Conservation (phyloP, 1,140 invertebrate genomes). For the Diachasmimorpha longicaudata region DNA sequence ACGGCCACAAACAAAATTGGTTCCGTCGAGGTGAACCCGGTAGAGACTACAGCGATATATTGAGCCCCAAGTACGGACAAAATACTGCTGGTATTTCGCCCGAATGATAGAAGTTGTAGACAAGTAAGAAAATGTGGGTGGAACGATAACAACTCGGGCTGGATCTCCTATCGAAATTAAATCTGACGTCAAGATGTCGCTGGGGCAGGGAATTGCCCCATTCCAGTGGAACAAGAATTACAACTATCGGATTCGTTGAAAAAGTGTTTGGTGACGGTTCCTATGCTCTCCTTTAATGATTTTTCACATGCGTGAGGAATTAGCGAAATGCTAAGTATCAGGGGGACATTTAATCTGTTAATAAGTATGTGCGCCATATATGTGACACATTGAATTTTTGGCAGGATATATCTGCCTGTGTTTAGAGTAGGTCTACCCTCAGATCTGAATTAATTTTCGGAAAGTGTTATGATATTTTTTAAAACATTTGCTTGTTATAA, state of each 20-base stretch:
- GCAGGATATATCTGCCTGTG: no score
- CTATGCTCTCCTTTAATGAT: no score
- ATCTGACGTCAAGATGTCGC: constrained; percentile 25
- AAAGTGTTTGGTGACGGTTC: not conserved
- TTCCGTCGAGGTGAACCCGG: not conserved
- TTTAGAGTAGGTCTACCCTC: no score
- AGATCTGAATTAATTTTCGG: no score
- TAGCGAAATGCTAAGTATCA: no score
- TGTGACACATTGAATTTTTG: no score
- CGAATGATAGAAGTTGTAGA: not conserved
- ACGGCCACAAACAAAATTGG: not conserved
- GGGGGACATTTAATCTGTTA: no score
- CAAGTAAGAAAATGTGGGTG: not conserved
- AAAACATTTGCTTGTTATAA: no score
- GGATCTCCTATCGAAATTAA: constrained; percentile 29
- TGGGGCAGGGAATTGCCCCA: constrained; percentile 13
- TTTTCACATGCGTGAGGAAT: no score
- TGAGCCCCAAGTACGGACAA: not conserved
- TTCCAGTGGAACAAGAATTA: not conserved
- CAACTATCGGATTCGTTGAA: not conserved
- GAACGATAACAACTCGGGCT: not conserved
- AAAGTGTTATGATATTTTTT: no score
- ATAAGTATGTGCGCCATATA: no score
- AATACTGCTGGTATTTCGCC: not conserved
- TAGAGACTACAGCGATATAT: not conserved